Percentiles rank a stretch among this genome's conserved stretches.
Conservation (phyloP, 92 coral and sea anemone species). For the Palythoa heliodiscus region DNA sequence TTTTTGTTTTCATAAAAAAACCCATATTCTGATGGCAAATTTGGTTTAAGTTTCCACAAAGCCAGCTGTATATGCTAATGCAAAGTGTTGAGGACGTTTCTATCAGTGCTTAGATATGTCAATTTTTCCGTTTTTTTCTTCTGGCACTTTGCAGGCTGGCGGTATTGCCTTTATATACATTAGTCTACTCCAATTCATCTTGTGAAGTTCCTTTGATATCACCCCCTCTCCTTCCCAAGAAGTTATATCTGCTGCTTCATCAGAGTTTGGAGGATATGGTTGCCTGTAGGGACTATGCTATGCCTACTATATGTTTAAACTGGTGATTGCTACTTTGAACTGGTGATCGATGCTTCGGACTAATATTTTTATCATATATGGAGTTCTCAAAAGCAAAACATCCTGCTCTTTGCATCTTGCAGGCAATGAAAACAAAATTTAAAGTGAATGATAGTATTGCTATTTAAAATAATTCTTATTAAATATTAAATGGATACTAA, state of each 20-base stretch:
- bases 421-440: background rate
- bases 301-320: no score
- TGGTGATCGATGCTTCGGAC: no score
- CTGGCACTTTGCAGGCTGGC: constrained; percentile 18
- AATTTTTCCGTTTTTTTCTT: background rate
- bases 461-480: background rate
- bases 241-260: background rate
- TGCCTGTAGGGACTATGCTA: no score
- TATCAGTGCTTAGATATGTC: constrained; percentile 11
- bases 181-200: background rate
- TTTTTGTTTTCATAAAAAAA: constrained; percentile 18
- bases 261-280: background rate
- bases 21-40: constrained; percentile 24
- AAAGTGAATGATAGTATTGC: background rate
- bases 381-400: constrained; percentile 8
- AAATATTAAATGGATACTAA: background rate
- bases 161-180: constrained; percentile 4
- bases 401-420: background rate
- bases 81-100: background rate
- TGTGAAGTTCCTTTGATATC: background rate
- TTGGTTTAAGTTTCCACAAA: background rate
- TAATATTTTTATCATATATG: background rate
- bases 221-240: background rate
- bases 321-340: no score
- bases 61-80: background rate